Base-by-base conservation (phyloP, 2,113 vertebrate species). In the Brachyistius frenatus region DNA sequence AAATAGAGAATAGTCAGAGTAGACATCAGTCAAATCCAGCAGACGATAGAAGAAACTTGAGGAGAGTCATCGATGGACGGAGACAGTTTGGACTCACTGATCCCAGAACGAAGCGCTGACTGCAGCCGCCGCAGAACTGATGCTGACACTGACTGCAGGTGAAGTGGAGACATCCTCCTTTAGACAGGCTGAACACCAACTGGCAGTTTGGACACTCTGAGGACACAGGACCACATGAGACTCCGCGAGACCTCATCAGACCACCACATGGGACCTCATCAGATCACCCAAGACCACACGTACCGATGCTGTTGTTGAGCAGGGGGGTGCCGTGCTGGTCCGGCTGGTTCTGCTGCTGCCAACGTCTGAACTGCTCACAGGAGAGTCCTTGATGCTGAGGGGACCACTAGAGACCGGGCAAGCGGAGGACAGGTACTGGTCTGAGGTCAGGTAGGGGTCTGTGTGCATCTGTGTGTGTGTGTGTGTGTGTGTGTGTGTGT, bases 141-240 rank as follows among this genome's bases (percentile, higher is more conserved):
- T 94, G 86, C 23, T 83, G 87, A 85, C 95, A 96, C 78, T 94
- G 94, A 13, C 81, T 89, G 89, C 95, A 95, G 62, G 85, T 93
- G 86, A 95, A 95, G 90, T 96, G 95, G 16, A 96, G 91, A 78
- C 95, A 96, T 0, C 95, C 95, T 23, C 95, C 95, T 90, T 77
- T 94, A 3, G 94, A 93, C 56, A 95, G 84, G 32, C 91, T 87
- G 92, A 94, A 96, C 56, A 93, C 72, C 33, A 77, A 86, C 31
- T 81, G 92, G 80, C 95, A 96, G 53, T 84, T 81, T 1, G 95
- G 95, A 81, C 95, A 96, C 72, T 93, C 95, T 96, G 91, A 57
- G 65, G 67, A 87, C 23, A 84, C 66, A 52, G 15, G 2, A 31
- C n/a, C 15, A n/a, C n/a, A 16, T 7, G 13, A 41, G 16, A 37